A percentile compares a stretch with the other conserved stretches of the same genome.
phyloP scores from a whole-genome alignment of 1,140 invertebrate species.

The Mizuhopecten yessoensis region DNA sequence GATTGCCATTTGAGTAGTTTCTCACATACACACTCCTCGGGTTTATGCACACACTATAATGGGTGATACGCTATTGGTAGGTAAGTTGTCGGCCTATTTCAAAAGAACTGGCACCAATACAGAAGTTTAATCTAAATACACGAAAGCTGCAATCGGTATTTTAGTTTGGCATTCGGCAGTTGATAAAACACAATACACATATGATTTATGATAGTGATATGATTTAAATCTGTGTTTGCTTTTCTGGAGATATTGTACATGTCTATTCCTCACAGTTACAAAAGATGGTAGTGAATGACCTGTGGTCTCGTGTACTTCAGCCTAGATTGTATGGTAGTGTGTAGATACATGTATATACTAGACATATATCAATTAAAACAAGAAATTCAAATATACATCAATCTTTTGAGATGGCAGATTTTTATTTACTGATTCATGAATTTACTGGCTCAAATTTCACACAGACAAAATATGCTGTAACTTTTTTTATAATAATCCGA shows the following conservation, averaged over 20 bases:
- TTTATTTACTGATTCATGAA: not conserved
- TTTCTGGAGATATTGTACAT: not conserved
- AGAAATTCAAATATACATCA: not conserved
- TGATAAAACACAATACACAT: not conserved
- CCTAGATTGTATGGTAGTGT: not conserved
- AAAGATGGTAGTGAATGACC: not conserved
- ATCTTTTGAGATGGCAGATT: not conserved
- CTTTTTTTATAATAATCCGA: not conserved
- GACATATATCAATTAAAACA: not conserved
- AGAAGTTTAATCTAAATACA: slow-evolving; percentile 1
- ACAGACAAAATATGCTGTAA: not conserved
- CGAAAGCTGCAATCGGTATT: not conserved
- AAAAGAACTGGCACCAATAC: slow-evolving; percentile 4
- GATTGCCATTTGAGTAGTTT: not conserved
- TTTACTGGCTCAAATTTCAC: not conserved
- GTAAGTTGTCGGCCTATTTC: not conserved
- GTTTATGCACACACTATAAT: not conserved
- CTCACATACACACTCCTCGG: not conserved
- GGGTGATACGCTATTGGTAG: not conserved
- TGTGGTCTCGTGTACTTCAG: not conserved
- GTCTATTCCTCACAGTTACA: not conserved
- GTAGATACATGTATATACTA: not conserved
- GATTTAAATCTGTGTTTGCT: slow-evolving; percentile 5
- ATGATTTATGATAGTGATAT: slow-evolving; percentile 40
- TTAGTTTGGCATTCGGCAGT: not conserved